A percentile compares a stretch with the other conserved stretches of the same genome.
Evolutionary conservation across 1,140 invertebrate genomes (phyloP).

Genomic region (Lordiphosa mommai): DNA sequence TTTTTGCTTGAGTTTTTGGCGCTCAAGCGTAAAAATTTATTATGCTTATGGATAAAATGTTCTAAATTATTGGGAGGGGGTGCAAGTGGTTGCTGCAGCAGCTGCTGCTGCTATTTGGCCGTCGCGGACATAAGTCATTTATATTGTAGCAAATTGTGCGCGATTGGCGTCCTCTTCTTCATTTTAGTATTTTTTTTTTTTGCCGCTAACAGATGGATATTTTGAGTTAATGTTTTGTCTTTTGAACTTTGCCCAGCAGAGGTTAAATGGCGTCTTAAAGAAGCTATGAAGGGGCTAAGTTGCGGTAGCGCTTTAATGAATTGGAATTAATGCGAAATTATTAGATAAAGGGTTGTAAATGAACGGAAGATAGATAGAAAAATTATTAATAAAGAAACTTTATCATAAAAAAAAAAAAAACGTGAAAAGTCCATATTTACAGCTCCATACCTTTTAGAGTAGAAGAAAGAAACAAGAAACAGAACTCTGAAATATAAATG

Average conservation of each 20-base stretch:
- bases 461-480: too few relatives aligned
- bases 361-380: background rate
- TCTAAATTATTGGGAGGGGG: constrained; percentile 9
- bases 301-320: constrained; percentile 29
- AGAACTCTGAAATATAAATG: too few relatives aligned
- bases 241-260: constrained; percentile 48
- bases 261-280: constrained; percentile 60
- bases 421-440: too few relatives aligned
- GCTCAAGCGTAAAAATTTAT: constrained; percentile 79
- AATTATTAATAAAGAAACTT: too few relatives aligned
- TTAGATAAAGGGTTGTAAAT: background rate
- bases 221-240: constrained; percentile 64
- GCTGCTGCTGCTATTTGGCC: constrained; percentile 52
- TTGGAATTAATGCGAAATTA: constrained; percentile 19
- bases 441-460: too few relatives aligned
- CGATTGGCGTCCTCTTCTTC: constrained; percentile 58
- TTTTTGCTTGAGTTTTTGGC: constrained; percentile 35
- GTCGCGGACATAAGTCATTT: constrained; percentile 74
- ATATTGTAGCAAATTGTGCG: constrained; percentile 77
- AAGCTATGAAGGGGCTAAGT: constrained; percentile 19
- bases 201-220: constrained; percentile 40
- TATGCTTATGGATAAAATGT: constrained; percentile 67
- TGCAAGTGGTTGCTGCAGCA: constrained; percentile 31
- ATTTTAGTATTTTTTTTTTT: constrained; percentile 28
- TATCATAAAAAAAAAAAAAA: too few relatives aligned